Evolutionary conservation across 2,113 vertebrate species (phyloP).

Genomic region (Psophia crepitans): DNA sequence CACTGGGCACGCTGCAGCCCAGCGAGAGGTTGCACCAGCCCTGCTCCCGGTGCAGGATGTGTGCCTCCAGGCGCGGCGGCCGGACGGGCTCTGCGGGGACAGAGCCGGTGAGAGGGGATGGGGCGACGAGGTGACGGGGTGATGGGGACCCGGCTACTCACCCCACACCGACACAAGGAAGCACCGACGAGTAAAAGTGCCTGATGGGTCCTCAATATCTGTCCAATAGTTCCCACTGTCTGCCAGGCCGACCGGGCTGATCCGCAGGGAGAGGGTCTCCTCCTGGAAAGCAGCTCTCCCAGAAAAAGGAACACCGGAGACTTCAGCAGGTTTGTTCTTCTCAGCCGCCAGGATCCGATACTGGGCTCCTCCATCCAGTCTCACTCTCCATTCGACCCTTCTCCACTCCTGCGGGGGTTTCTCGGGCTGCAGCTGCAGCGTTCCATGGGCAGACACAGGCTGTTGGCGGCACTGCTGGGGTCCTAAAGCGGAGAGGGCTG

Average conservation of each 20-base stretch:
- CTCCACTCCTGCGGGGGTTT: fast-evolving
- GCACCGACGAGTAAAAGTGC: fast-evolving
- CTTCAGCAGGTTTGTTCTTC: fast-evolving
- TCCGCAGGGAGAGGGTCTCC: neutral
- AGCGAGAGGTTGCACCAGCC: neutral
- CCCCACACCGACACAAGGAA: neutral
- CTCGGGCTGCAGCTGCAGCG: fast-evolving
- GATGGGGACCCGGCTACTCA: neutral
- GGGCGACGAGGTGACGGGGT: fast-evolving
- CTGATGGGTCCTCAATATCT: fast-evolving
- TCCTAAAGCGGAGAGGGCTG: neutral
- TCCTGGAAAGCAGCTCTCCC: fast-evolving
- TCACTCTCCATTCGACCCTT: fast-evolving
- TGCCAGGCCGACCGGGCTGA: fast-evolving
- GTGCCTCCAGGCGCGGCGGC: fast-evolving
- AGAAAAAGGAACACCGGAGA: fast-evolving
- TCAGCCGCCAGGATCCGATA: fast-evolving
- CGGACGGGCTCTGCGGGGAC: fast-evolving
- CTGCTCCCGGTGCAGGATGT: fast-evolving
- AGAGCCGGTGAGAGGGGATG: neutral
- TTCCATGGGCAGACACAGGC: fast-evolving
- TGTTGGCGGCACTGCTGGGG: fast-evolving
- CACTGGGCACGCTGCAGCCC: neutral
- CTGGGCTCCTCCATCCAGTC: fast-evolving
- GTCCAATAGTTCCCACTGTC: fast-evolving